Evolutionary conservation across 2,797 vertebrate genomes (phyloP), one percentile per base, ranked within the genome.

Genomic region (Neosalanx taihuensis): DNA sequence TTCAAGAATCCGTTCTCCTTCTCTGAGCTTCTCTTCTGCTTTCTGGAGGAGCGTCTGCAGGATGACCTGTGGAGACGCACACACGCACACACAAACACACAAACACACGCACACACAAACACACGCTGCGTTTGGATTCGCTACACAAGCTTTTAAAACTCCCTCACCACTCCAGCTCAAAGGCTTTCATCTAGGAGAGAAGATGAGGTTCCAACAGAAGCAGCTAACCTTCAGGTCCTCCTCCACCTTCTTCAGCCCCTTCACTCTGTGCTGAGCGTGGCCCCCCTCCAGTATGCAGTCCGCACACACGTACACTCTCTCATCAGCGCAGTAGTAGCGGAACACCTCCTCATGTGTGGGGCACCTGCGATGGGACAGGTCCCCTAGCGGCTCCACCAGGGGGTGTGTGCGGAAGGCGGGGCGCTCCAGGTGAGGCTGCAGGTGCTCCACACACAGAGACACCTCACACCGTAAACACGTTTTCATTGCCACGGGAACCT

Each of bases 391-490:
- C 33, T 91, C 87, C 85, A 93, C 91, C 78, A 92, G 31, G 69
- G 89, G 82, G 84, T 93, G 92, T 49, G 30, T 82, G 76, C 81
- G 86, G 65, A 92, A 93, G 1, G 85, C 91, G 0, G 87, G 89
- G 4, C 85, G 79, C 35, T 89, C 88, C 79, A 92, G 82, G 53
- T 92, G 91, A 18, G 90, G 92, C 61, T 73, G 88, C 30, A 93
- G 87, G 79, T 93, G 92, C 20, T 81, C 41, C 1, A 78, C 74
- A n/a, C 92, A 93, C 81, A 93, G 66, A 0, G 91, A 93, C 70
- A 92, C 89, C 63, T 92, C 90, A 35, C 92, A 92, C 66, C 75
- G 86, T 76, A 92, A 81, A 65, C 92, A 93, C 67, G 89, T 91
- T 64, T 91, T 92, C 35, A 89, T 75, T 1, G 92, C 91, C 59